Evolutionary conservation across 2,797 vertebrate genomes (phyloP), one percentile per base, ranked within the genome.

Genomic region (Tympanoctomys barrerae): DNA sequence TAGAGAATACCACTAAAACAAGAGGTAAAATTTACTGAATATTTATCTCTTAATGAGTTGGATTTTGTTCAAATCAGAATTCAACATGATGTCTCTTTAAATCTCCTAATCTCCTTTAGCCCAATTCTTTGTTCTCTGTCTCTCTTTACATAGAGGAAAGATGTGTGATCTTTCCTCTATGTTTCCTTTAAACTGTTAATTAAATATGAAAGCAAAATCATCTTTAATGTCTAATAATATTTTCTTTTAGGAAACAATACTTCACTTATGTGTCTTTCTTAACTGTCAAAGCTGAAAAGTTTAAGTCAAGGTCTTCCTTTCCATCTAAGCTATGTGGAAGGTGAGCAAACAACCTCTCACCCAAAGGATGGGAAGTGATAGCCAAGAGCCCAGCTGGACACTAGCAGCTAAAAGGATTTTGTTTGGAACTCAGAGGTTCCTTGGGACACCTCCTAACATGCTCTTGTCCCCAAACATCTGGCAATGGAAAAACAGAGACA

Each of bases 41-140:
- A 85, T 84, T 90, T 64, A 90, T 24, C 59, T 89, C 52, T 87
- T 91, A 91, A 80, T 70, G 70, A 86, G 46, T 84, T 12, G 46
- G 12, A 77, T 79, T 95, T 84, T 73, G 31, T 62, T 92, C 68
- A 90, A 96, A 87, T 87, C 13, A 87, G 64, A 86, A 96, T 92
- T 84, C 77, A 82, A 61, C 5, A 12, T 64, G n/a, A 1, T n/a
- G 8, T 64, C 36, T 93, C 31, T 0, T 10, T 71, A 87, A 85
- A 33, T n/a, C 6, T 42, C 5, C 31, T 64, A 33, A 33, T 36
- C 5, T 66, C 26, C 49, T 82, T 82, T 8, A 13, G 80, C 82
- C 81, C 31, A 59, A n/a, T 19, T 42, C 82, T 39, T 61, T 10
- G 11, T n/a, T 62, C 59, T 36, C 11, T 59, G 31, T 46, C 7